phyloP scores from a whole-genome alignment of 2,113 vertebrate species.

The Parotia lawesii region DNA sequence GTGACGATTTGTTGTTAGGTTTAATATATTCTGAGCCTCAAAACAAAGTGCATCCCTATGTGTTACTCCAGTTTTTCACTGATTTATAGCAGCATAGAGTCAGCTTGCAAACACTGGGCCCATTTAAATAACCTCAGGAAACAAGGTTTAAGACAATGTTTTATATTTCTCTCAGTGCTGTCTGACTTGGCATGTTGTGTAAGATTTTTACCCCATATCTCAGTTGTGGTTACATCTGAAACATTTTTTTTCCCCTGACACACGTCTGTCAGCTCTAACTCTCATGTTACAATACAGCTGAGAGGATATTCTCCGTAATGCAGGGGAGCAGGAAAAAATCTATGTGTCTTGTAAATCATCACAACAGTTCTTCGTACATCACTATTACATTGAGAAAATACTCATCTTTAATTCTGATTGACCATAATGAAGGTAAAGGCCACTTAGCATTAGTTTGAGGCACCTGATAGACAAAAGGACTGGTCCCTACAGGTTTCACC shows the following conservation, averaged over 20 bases:
- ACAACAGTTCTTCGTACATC: background rate
- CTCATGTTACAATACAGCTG: background rate
- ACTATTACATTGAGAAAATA: background rate
- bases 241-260: background rate
- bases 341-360: background rate
- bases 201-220: background rate
- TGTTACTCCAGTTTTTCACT: background rate
- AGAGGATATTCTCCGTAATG: background rate
- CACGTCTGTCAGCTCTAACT: background rate
- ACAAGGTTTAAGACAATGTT: background rate
- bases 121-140: background rate
- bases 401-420: background rate
- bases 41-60: background rate
- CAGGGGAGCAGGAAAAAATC: background rate
- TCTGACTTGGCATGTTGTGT: background rate
- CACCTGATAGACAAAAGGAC: accelerated
- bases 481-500: background rate
- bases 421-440: background rate
- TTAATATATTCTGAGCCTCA: background rate
- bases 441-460: background rate
- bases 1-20: background rate
- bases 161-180: background rate
- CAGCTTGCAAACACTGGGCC: background rate
- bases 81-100: background rate
- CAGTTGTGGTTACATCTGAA: background rate